Percentiles rank a stretch among this genome's conserved stretches.
phyloP scores from a whole-genome alignment of 2,113 vertebrate species.

The Periophthalmus modestus region DNA sequence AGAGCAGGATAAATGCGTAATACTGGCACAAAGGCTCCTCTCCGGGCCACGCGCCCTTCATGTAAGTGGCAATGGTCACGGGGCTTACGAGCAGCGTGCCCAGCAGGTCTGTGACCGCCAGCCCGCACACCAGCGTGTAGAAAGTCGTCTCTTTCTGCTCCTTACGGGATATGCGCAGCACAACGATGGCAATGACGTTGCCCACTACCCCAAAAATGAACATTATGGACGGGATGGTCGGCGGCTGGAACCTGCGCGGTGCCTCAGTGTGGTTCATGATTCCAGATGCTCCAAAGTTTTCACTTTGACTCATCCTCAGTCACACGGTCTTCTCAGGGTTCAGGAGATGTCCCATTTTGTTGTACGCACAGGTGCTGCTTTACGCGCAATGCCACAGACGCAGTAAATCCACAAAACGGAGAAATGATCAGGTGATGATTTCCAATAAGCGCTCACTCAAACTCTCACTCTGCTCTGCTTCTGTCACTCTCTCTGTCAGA shows the following conservation, averaged over 20 bases:
- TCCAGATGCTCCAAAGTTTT: slow-evolving; percentile 22
- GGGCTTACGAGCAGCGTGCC: slow-evolving; percentile 95
- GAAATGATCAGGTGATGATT: neutral
- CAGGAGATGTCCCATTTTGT: slow-evolving; percentile 22
- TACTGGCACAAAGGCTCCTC: slow-evolving; percentile 87
- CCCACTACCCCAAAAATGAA: slow-evolving; percentile 95
- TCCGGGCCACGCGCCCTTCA: slow-evolving; percentile 88
- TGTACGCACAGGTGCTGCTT: slow-evolving; percentile 42
- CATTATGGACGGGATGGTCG: slow-evolving; percentile 90
- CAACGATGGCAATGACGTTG: slow-evolving; percentile 91
- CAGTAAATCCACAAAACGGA: neutral
- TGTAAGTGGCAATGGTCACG: slow-evolving; percentile 91
- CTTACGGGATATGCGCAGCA: slow-evolving; percentile 90
- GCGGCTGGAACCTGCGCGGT: slow-evolving; percentile 30
- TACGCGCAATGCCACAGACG: neutral
- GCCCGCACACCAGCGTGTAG: slow-evolving; percentile 92
- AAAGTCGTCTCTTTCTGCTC: slow-evolving; percentile 97
- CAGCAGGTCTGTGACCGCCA: slow-evolving; percentile 92
- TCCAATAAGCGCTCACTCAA: slow-evolving; percentile 11
- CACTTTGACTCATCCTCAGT: neutral
- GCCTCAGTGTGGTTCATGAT: slow-evolving; percentile 31
- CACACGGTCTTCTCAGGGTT: slow-evolving; percentile 6
- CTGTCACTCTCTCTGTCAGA: slow-evolving; percentile 43
- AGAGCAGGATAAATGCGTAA: slow-evolving; percentile 94
- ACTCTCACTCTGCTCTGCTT: slow-evolving; percentile 24